Percentiles rank a stretch among this genome's conserved stretches.
phyloP scores from a whole-genome alignment of 2,888 invertebrate genomes.

The Biston betularia region DNA sequence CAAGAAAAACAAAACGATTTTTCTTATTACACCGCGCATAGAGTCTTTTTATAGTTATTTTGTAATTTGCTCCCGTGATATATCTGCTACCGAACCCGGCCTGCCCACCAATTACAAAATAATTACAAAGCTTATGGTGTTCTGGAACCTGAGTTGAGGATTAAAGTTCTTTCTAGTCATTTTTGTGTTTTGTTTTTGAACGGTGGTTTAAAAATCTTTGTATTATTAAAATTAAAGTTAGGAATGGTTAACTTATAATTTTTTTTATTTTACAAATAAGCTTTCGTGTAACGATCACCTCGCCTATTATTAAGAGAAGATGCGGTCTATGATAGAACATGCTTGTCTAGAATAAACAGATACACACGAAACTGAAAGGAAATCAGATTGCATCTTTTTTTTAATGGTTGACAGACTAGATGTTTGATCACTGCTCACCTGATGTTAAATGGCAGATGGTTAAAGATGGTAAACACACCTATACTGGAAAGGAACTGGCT shows the following conservation, averaged over 20 bases:
- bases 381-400: too few relatives aligned
- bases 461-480: too few relatives aligned
- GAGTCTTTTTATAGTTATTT: constrained; percentile 27
- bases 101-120: constrained; percentile 80
- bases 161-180: constrained; percentile 42
- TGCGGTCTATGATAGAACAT: too few relatives aligned
- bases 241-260: background rate
- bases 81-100: constrained; percentile 72
- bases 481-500: too few relatives aligned
- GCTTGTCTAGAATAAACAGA: too few relatives aligned
- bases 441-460: too few relatives aligned
- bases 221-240: background rate
- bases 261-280: too few relatives aligned
- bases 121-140: constrained; percentile 72
- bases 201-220: constrained; percentile 5
- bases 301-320: too few relatives aligned
- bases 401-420: too few relatives aligned
- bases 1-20: constrained; percentile 15
- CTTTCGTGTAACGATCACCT: too few relatives aligned
- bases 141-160: constrained; percentile 41
- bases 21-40: constrained; percentile 19
- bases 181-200: constrained; percentile 28
- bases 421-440: too few relatives aligned
- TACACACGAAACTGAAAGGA: too few relatives aligned
- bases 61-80: constrained; percentile 63